Evolutionary conservation across 2,888 invertebrate species (phyloP), one percentile per base, ranked within the genome.

Genomic region (Rhamnusium bicolor): DNA sequence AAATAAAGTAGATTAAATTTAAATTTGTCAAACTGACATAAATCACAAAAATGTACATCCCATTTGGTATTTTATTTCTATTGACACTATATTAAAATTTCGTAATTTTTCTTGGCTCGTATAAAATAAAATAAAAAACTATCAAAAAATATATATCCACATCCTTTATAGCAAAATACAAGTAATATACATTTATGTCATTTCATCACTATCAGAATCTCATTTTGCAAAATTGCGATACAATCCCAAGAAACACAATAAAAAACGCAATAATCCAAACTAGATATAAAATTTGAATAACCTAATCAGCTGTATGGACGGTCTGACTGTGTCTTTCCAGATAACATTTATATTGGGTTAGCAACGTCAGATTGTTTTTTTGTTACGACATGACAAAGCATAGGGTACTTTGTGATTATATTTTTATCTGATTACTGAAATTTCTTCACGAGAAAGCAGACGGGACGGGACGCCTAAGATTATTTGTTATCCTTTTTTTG

Each of bases 311-410:
- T 68, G 72, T 75, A 80, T 79, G 78, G 61, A 70, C 74, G 72
- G 74, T 74, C 63, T 77, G 69, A 69, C 72, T 68, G 71, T 16
- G 32, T 24, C 27, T 78, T 70, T 74, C 76, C 56, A 80, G 81
- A 82, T 82, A 85, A 85, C 82, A 83, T 84, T 83, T 83, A 78
- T 82, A 84, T 84, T 82, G 80, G 83, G 83, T 84, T 84, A 82
- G 80, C 74, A 72, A 76, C 21, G 71, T 62, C 63, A 65, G 65
- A 71, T 71, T 71, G 71, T 69, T 71, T 71, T 65, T 71, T 65
- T 65, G 71, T 71, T 58, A 40, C 14, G 70, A 71, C 58, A 58
- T 71, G 65, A 71, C 65, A 71, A 71, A 71, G 58, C 73, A 32
- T 65, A 73, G 76, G 69, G 72, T 72, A 77, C 71, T 74, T 71